These are phyloP conservation scores for Zapornia atra DNA, from an alignment of 2,113 vertebrate genomes.

Conservation along the genomic window DNA sequence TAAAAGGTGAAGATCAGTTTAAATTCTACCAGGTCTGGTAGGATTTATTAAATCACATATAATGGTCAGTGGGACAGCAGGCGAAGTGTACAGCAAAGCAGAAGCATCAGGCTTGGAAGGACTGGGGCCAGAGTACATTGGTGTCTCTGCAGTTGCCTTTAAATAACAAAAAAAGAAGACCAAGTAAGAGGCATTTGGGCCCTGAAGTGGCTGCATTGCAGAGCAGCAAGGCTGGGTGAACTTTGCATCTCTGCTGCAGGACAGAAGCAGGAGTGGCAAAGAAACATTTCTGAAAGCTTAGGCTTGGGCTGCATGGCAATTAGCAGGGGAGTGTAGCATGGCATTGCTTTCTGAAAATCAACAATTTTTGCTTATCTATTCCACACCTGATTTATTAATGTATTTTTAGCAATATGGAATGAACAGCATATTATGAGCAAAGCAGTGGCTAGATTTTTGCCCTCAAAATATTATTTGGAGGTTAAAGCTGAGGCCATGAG, in stretches of 20 bases:
- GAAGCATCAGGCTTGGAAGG: background rate
- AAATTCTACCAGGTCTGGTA: background rate
- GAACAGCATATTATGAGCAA: background rate
- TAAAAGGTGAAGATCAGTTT: background rate
- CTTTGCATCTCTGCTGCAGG: background rate
- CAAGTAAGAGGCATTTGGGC: background rate
- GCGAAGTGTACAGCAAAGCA: background rate
- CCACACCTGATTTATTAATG: background rate
- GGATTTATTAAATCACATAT: background rate
- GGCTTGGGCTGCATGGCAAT: background rate
- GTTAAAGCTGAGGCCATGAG: background rate
- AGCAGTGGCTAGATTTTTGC: background rate
- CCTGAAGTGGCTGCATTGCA: background rate
- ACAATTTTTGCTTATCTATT: background rate
- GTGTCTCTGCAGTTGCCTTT: background rate
- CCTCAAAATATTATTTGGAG: background rate
- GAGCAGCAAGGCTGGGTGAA: background rate
- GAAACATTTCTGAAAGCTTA: background rate
- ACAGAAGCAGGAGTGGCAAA: background rate
- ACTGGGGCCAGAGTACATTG: background rate
- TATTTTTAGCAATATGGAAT: background rate
- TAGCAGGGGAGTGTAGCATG: background rate
- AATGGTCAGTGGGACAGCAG: background rate
- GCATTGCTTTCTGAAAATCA: background rate
- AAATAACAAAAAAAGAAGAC: background rate